These are phyloP conservation scores for Azemiops feae DNA, from an alignment of 2,113 vertebrate genomes.

Conservation along the genomic window DNA sequence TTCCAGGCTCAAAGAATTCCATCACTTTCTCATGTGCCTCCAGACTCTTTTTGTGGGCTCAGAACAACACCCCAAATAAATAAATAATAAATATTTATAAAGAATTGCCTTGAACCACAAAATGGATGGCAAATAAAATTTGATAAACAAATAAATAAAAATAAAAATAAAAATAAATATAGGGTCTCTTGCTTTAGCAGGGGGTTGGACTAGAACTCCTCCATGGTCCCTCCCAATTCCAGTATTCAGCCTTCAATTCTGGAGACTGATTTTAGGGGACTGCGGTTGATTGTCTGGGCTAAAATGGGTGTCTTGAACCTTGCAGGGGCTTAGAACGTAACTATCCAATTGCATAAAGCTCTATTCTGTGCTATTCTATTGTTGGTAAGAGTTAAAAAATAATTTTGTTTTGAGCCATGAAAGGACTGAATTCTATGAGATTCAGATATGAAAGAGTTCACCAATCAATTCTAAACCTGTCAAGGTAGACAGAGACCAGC, in stretches of 20 bases:
- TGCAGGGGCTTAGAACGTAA: background rate
- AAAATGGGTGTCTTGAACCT: background rate
- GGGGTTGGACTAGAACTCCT: background rate
- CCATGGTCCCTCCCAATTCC: background rate
- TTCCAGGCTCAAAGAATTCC: background rate
- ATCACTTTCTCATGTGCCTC: background rate
- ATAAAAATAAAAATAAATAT: background rate
- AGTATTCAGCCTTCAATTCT: background rate
- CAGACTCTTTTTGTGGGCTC: background rate
- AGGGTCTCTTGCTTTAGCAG: background rate
- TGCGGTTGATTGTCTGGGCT: background rate
- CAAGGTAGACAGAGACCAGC: background rate
- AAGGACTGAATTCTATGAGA: background rate
- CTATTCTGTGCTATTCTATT: background rate
- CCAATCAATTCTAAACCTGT: background rate
- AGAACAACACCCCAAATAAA: background rate
- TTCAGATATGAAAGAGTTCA: background rate
- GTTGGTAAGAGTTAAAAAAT: background rate
- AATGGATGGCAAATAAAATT: background rate
- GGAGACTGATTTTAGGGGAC: background rate
- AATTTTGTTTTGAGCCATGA: background rate
- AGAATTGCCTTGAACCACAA: background rate
- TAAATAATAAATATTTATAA: background rate
- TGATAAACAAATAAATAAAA: background rate
- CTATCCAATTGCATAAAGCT: background rate